Conservation (phyloP, 1,140 invertebrate genomes). For the Ceratina australensis region DNA sequence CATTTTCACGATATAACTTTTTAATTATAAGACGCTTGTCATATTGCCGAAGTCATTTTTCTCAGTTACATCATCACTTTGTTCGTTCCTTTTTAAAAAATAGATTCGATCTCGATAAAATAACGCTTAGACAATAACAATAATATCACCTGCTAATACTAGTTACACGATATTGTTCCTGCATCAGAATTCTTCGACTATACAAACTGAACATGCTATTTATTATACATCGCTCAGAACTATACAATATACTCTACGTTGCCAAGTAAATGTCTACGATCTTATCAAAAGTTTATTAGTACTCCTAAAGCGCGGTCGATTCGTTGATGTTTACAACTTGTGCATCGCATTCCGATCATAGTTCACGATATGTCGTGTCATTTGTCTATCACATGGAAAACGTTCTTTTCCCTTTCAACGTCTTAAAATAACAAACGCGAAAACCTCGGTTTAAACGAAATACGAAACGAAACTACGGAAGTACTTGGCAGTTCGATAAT, state of each 20-base stretch:
- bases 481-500: constrained; percentile 33
- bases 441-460: not conserved
- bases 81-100: too few relatives aligned
- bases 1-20: constrained; percentile 6
- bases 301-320: not conserved
- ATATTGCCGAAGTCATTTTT: too few relatives aligned
- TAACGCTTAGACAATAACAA: not conserved
- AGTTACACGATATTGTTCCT: constrained; percentile 12
- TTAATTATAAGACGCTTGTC: constrained; percentile 34
- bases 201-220: constrained; percentile 10
- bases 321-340: not conserved
- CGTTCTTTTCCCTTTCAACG: too few relatives aligned
- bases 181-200: constrained; percentile 3
- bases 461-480: not conserved
- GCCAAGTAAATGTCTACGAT: constrained; percentile 27
- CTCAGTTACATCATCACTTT: not conserved
- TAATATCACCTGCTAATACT: not conserved
- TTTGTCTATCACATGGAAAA: not conserved
- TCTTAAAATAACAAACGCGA: not conserved
- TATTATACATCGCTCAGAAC: not conserved
- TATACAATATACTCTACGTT: constrained; percentile 8
- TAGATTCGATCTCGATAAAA: too few relatives aligned
- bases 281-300: not conserved
- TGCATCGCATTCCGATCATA: not conserved
- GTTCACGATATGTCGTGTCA: constrained; percentile 22